Conservation (phyloP, 2,888 invertebrate species). For the Calameuta filiformis region DNA sequence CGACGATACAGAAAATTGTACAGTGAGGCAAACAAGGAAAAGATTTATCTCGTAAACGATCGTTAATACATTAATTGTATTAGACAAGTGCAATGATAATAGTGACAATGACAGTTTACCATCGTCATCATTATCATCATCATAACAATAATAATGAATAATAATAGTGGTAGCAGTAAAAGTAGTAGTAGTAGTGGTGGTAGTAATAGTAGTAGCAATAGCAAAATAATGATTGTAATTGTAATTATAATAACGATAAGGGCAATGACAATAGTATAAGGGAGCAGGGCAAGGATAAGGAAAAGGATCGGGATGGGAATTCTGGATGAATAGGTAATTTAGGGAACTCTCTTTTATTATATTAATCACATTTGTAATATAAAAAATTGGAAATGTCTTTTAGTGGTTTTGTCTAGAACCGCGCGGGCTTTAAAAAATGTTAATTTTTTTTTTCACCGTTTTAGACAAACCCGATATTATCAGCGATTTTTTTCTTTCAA, state of each 20-base stretch:
- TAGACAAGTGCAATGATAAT: constrained; percentile 29
- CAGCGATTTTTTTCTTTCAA: constrained; percentile 20
- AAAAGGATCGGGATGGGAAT: neutral
- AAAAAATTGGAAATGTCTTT: constrained; percentile 48
- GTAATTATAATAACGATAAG: neutral
- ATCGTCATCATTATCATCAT: neutral
- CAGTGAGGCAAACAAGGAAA: constrained; percentile 44
- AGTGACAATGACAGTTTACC: neutral
- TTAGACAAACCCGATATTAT: constrained; percentile 25
- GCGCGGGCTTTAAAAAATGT: constrained; percentile 19
- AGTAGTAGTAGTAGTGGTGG: neutral
- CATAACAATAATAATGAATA: neutral
- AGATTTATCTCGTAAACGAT: constrained; percentile 47
- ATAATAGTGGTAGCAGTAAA: neutral
- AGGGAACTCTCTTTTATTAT: constrained; percentile 29
- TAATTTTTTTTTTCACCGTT: constrained; percentile 16
- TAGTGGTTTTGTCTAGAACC: constrained; percentile 27
- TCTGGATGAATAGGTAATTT: neutral
- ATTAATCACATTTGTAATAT: constrained; percentile 39
- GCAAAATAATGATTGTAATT: neutral
- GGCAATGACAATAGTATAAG: constrained; percentile 27
- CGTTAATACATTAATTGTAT: constrained; percentile 62
- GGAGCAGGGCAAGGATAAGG: constrained; percentile 16
- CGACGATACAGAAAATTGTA: constrained; percentile 58
- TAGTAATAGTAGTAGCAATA: neutral